These are phyloP conservation scores for Spongia lamella DNA, from an alignment of 37 sponge, comb jelly and placozoan species.

Conservation along the genomic window DNA sequence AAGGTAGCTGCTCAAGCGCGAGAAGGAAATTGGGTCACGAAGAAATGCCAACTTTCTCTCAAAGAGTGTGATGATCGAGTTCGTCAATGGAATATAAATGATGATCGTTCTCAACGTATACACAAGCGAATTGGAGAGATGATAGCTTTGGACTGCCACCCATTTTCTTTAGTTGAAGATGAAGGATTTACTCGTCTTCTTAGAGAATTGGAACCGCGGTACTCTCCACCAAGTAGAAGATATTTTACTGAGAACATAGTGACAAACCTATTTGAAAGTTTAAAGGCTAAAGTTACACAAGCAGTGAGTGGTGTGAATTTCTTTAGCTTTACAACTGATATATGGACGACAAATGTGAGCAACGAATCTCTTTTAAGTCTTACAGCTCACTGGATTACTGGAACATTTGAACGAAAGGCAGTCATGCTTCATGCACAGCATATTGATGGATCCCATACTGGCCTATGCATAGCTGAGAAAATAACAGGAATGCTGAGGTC, in stretches of 20 bases:
- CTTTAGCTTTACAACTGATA: constrained; percentile 42
- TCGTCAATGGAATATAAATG: constrained; percentile 40
- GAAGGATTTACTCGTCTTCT: too few relatives aligned
- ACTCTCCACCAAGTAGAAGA: constrained; percentile 40
- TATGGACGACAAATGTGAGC: constrained; percentile 23
- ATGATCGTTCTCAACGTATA: constrained; percentile 30
- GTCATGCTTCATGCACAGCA: constrained; percentile 18
- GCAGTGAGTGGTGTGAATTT: neutral
- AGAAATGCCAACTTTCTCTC: constrained; percentile 1
- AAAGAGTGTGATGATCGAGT: neutral
- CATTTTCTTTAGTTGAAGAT: constrained; percentile 42
- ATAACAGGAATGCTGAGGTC: constrained; percentile 18
- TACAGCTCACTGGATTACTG: too few relatives aligned
- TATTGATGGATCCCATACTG: constrained; percentile 39
- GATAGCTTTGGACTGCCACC: constrained; percentile 31
- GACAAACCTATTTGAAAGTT: neutral
- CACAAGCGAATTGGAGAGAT: too few relatives aligned
- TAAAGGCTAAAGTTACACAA: neutral
- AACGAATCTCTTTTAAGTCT: constrained; percentile 39
- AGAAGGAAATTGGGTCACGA: neutral
- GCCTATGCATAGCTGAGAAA: constrained; percentile 10
- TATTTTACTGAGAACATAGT: constrained; percentile 33
- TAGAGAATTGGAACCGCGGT: constrained; percentile 24
- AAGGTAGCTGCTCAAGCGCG: too few relatives aligned
- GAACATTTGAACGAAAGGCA: constrained; percentile 27